Evolutionary conservation across 2,888 invertebrate genomes (phyloP).

Genomic region (Ernsta delagoae): DNA sequence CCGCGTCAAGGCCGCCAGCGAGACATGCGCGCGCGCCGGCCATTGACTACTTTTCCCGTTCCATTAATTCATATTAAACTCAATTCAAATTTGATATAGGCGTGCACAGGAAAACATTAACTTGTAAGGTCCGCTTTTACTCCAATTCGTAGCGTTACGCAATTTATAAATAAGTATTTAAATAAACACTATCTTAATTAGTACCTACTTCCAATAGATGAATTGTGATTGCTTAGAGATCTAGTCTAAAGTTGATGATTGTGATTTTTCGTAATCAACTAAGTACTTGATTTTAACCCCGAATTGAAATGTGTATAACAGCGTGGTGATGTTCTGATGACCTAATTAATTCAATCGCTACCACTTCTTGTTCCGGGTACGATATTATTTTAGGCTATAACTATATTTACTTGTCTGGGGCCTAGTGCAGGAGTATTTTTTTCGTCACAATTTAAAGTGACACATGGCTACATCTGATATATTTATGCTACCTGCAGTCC

Average conservation of each 20-base stretch:
- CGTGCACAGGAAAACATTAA: not conserved
- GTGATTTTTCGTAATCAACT: too few species aligned
- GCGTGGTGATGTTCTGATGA: not conserved
- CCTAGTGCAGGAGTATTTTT: too few species aligned
- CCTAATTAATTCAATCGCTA: not conserved
- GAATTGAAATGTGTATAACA: too few species aligned
- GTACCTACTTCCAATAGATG: too few species aligned
- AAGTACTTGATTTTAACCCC: too few species aligned
- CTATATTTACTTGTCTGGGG: not conserved
- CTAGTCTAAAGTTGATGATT: too few species aligned
- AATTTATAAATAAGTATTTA: too few species aligned
- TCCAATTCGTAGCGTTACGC: not conserved
- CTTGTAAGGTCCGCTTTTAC: not conserved
- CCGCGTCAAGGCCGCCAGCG: constrained; percentile 30
- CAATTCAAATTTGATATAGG: constrained; percentile 3
- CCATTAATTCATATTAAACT: constrained; percentile 10
- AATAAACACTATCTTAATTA: too few species aligned
- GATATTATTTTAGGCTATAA: not conserved
- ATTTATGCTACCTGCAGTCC: too few species aligned
- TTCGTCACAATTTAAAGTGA: too few species aligned
- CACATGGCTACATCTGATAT: too few species aligned
- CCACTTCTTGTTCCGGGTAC: not conserved
- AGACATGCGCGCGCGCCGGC: constrained; percentile 8
- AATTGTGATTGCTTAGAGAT: too few species aligned
- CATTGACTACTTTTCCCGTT: constrained; percentile 19